phyloP scores from a whole-genome alignment of 2,888 invertebrate species.

The Lampropteryx suffumata region DNA sequence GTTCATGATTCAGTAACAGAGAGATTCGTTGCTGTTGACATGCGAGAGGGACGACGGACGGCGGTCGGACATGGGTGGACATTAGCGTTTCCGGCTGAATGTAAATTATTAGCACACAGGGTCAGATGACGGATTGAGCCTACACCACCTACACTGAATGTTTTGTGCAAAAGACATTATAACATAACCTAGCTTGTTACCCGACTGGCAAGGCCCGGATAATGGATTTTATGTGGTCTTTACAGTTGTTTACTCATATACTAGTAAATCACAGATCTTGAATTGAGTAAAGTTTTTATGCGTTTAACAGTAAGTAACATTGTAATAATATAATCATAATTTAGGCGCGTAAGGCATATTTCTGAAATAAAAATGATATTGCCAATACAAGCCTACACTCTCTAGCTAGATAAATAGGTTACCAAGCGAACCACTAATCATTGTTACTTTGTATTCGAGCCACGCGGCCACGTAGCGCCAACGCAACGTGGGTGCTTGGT shows the following conservation, averaged over 20 bases:
- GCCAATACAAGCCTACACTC: slow-evolving; percentile 5
- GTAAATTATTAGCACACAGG: slow-evolving; percentile 18
- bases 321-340: too few relatives aligned
- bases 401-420: slow-evolving; percentile 6
- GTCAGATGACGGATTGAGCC: slow-evolving; percentile 8
- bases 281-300: too few relatives aligned
- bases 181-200: too few relatives aligned
- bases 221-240: too few relatives aligned
- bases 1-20: slow-evolving; percentile 10
- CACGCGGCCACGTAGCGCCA: slow-evolving; percentile 16
- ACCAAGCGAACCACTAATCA: slow-evolving; percentile 21
- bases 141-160: neutral
- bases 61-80: slow-evolving; percentile 9
- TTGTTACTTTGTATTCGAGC: slow-evolving; percentile 21
- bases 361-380: neutral
- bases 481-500: slow-evolving; percentile 8
- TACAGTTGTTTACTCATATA: too few relatives aligned
- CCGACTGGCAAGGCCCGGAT: too few relatives aligned
- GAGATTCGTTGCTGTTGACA: slow-evolving; percentile 20
- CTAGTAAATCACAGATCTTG: too few relatives aligned
- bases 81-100: slow-evolving; percentile 15
- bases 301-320: too few relatives aligned
- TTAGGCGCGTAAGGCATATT: neutral
- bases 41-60: neutral
- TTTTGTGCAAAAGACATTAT: neutral